Conservation (phyloP, 1,140 invertebrate genomes). For the Copidosoma floridanum region DNA sequence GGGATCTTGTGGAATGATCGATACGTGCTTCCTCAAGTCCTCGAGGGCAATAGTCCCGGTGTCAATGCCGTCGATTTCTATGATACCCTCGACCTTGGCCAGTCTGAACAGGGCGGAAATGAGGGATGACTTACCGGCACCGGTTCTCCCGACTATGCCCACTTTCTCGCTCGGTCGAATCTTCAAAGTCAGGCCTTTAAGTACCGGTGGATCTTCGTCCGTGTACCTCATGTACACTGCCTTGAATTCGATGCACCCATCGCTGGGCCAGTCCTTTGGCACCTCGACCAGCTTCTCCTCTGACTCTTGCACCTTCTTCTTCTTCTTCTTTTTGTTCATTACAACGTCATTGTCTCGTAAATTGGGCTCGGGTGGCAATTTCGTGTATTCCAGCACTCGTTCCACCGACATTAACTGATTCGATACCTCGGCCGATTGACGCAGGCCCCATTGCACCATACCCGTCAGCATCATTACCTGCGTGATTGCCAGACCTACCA, state of each 20-base stretch:
- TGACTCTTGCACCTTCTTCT: slow-evolving; percentile 7
- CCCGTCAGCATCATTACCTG: slow-evolving; percentile 59
- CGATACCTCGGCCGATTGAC: slow-evolving; percentile 74
- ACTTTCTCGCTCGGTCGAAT: slow-evolving; percentile 76
- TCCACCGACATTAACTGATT: slow-evolving; percentile 80
- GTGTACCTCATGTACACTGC: slow-evolving; percentile 78
- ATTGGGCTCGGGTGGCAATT: slow-evolving; percentile 62
- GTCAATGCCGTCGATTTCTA: slow-evolving; percentile 88
- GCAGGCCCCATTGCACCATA: slow-evolving; percentile 72
- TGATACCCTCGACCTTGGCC: slow-evolving; percentile 81
- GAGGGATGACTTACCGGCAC: slow-evolving; percentile 82
- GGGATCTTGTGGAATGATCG: slow-evolving; percentile 87
- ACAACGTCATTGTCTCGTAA: slow-evolving; percentile 48
- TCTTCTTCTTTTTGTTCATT: slow-evolving; percentile 45
- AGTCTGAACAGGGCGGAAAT: slow-evolving; percentile 84
- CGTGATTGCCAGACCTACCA: slow-evolving; percentile 60
- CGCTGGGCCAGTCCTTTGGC: slow-evolving; percentile 70
- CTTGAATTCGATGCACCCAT: slow-evolving; percentile 72
- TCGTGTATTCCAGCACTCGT: slow-evolving; percentile 72
- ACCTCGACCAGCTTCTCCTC: slow-evolving; percentile 9
- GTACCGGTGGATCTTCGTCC: slow-evolving; percentile 77
- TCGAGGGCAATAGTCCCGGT: slow-evolving; percentile 86
- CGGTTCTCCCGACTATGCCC: slow-evolving; percentile 80
- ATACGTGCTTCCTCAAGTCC: slow-evolving; percentile 79
- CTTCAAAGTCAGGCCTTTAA: slow-evolving; percentile 69